Percentiles rank a stretch among this genome's conserved stretches.
phyloP scores from a whole-genome alignment of 1,140 invertebrate genomes.

The Artemia franciscana region DNA sequence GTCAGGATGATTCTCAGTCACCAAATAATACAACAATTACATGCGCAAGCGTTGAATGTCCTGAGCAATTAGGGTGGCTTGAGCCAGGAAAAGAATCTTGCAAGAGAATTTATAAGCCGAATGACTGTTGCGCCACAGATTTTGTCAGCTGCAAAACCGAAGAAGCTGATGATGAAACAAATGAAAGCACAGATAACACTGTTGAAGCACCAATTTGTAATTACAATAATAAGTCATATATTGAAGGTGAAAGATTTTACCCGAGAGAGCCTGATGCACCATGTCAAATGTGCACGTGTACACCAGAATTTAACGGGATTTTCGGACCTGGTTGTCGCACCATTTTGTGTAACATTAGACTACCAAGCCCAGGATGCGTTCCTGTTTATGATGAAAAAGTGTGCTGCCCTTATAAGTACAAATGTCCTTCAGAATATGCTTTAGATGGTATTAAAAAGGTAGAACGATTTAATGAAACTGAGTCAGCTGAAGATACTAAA shows the following conservation, averaged over 20 bases:
- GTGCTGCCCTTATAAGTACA: constrained; percentile 7
- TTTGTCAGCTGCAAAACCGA: constrained; percentile 24
- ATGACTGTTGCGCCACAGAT: constrained; percentile 21
- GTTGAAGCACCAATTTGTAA: background rate
- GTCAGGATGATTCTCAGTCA: background rate
- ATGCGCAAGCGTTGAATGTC: constrained; percentile 24
- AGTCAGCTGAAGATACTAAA: background rate
- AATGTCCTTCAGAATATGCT: background rate
- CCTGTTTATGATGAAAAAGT: constrained; percentile 3
- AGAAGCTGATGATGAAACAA: constrained; percentile 7
- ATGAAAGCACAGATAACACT: background rate
- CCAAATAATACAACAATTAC: constrained; percentile 6
- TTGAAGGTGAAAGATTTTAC: background rate
- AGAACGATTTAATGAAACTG: background rate
- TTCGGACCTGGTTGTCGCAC: constrained; percentile 4
- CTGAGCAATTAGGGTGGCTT: constrained; percentile 19
- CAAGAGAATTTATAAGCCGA: constrained; percentile 19
- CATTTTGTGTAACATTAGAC: background rate
- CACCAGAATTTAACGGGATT: background rate
- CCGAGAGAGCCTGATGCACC: background rate
- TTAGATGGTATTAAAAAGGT: background rate
- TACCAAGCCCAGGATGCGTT: constrained; percentile 3
- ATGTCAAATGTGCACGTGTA: background rate
- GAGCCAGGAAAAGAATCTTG: constrained; percentile 18
- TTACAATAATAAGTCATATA: background rate